Percentiles rank a stretch among this genome's conserved stretches.
phyloP scores from a whole-genome alignment of 2,113 vertebrate species.

The Plecturocebus donacophilus region DNA sequence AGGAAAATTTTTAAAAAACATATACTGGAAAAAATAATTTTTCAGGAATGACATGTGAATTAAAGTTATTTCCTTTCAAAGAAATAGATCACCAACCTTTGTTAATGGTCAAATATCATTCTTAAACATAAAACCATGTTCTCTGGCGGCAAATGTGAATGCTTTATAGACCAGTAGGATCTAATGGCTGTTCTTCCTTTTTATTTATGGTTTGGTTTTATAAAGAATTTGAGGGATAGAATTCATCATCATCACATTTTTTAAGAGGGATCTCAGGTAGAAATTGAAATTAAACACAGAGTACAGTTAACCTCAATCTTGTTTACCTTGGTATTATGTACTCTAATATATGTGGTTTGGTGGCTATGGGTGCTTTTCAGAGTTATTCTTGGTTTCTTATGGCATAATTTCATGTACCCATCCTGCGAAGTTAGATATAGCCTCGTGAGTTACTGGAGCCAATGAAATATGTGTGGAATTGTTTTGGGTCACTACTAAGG shows the following conservation, averaged over 20 bases:
- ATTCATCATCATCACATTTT: constrained; percentile 6
- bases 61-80: background rate
- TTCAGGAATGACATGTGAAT: background rate
- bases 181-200: background rate
- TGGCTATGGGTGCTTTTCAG: background rate
- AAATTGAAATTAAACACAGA: background rate
- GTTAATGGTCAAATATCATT: background rate
- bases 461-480: background rate
- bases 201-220: background rate
- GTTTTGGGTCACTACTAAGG: background rate
- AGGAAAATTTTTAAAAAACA: background rate
- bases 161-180: background rate
- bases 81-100: background rate
- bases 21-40: background rate
- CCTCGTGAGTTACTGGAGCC: background rate
- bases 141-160: background rate
- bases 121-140: background rate
- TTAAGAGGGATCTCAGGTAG: background rate
- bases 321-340: background rate
- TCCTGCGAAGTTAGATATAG: background rate
- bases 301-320: background rate
- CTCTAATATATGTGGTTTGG: background rate
- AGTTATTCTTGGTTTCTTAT: background rate
- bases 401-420: background rate
- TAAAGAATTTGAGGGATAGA: background rate